Evolutionary conservation across 2,888 invertebrate genomes (phyloP).

Genomic region (Hydrotaea diabolus): DNA sequence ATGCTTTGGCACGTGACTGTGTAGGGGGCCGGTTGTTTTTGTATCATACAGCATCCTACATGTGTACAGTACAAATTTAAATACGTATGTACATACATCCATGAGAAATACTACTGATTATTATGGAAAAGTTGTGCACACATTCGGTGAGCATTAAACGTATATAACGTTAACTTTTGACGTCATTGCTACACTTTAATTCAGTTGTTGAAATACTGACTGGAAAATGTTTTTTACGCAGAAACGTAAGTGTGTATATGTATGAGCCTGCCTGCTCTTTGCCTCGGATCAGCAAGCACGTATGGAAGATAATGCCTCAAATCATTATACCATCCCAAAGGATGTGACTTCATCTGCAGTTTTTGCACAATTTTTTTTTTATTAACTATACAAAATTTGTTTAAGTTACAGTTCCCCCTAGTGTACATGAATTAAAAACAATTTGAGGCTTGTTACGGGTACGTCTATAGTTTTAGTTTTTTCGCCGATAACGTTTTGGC

Average conservation of each 20-base stretch:
- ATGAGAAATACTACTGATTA: neutral
- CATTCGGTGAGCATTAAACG: neutral
- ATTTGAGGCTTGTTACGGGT: neutral
- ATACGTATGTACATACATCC: neutral
- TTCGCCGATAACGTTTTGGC: slow-evolving; percentile 82
- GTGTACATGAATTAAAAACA: slow-evolving; percentile 36
- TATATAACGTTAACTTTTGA: slow-evolving; percentile 37
- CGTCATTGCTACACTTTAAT: slow-evolving; percentile 44
- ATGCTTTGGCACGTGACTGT: slow-evolving; percentile 64
- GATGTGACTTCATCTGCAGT: slow-evolving; percentile 8
- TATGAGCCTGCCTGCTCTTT: neutral
- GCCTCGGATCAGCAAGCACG: slow-evolving; percentile 44
- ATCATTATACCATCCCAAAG: slow-evolving; percentile 49
- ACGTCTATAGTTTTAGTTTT: slow-evolving; percentile 84
- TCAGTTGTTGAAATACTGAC: slow-evolving; percentile 31
- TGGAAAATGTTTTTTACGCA: slow-evolving; percentile 3
- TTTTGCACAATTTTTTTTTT: slow-evolving; percentile 9
- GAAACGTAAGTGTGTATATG: neutral
- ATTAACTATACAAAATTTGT: slow-evolving; percentile 26
- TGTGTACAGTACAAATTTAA: neutral
- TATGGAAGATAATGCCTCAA: slow-evolving; percentile 50
- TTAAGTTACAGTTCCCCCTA: slow-evolving; percentile 8
- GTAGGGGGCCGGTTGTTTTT: slow-evolving; percentile 46
- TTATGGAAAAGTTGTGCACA: neutral
- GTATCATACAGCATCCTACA: neutral